Conservation (phyloP, 2,113 vertebrate genomes). For the Gobio gobio region DNA sequence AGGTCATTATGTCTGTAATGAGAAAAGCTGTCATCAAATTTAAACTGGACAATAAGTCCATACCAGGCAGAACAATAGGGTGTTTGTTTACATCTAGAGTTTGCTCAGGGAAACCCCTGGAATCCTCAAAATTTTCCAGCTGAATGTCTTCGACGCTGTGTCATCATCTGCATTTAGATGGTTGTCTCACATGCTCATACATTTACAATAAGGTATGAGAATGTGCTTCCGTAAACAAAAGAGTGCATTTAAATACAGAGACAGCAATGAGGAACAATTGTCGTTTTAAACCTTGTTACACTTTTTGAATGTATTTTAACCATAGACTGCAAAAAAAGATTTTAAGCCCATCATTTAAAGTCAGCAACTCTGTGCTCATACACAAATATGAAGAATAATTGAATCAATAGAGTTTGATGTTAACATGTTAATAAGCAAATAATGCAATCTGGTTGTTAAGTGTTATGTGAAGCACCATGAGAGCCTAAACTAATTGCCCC, state of each 20-base stretch:
- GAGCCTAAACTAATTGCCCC: no score
- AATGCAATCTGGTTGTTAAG: not conserved
- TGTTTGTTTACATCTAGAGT: constrained; percentile 11
- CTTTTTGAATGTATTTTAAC: not conserved
- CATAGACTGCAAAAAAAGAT: no score
- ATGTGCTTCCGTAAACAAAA: constrained; percentile 22
- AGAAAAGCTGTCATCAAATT: not conserved
- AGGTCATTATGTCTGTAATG: not conserved
- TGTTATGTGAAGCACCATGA: no score
- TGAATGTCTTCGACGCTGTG: not conserved
- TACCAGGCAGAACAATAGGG: constrained; percentile 10
- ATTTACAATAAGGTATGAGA: not conserved
- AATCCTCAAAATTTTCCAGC: constrained; percentile 23
- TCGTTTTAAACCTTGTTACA: not conserved
- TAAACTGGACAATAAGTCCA: constrained; percentile 13
- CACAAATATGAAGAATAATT: not conserved
- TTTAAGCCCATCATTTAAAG: not conserved
- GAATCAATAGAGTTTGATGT: not conserved
- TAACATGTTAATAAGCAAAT: not conserved
- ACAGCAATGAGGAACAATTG: not conserved
- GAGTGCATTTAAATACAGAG: not conserved
- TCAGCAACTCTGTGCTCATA: not conserved
- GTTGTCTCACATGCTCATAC: not conserved
- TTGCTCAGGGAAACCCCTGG: constrained; percentile 8
- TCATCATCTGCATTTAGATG: not conserved